Evolutionary conservation across 2,113 vertebrate species (phyloP).

Genomic region (Heptranchias perlo): DNA sequence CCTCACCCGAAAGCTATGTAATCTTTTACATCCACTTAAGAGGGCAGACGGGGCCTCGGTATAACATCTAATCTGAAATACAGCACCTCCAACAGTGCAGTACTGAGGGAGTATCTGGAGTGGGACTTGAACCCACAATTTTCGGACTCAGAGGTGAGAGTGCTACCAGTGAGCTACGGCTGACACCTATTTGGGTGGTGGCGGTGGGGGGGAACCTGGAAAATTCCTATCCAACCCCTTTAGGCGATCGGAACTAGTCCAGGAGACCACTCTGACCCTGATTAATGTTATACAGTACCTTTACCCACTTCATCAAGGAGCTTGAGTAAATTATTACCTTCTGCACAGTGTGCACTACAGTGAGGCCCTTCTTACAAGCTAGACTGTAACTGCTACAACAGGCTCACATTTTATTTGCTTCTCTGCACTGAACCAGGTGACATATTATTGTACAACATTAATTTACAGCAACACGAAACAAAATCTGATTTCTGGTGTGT

Average conservation of each 20-base stretch:
- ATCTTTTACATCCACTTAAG: not conserved
- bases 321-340: not conserved
- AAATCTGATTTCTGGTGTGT: conserved; percentile 17
- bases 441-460: not conserved
- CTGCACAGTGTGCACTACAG: not conserved
- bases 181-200: not conserved
- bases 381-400: not conserved
- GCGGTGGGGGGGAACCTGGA: too few species aligned
- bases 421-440: not conserved
- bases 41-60: not conserved
- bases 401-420: not conserved
- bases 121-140: not conserved
- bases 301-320: not conserved
- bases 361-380: not conserved
- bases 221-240: not conserved
- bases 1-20: not conserved
- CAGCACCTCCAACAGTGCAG: not conserved
- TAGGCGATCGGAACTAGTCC: not conserved
- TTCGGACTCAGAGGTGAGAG: not conserved
- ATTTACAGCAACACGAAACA: not conserved
- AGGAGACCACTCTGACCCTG: not conserved
- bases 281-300: not conserved
- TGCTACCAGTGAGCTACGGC: not conserved
- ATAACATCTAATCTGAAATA: not conserved
- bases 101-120: too few species aligned